Conservation (phyloP, 2,888 invertebrate species). For the Isotomurus palustris region DNA sequence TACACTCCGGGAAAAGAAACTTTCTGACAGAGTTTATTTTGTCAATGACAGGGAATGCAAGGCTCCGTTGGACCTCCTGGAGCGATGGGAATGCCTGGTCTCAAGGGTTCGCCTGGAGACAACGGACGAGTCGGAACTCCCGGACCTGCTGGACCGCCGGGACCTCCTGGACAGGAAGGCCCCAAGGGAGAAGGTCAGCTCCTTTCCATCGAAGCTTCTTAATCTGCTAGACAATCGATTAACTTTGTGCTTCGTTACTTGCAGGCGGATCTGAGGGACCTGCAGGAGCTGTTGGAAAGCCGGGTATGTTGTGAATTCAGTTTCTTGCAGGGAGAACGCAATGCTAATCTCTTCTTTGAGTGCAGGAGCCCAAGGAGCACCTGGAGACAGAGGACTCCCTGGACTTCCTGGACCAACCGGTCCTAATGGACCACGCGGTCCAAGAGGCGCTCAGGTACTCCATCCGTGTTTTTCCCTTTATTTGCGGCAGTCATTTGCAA, state of each 20-base stretch:
- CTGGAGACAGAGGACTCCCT: constrained; percentile 61
- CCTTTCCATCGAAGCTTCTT: not conserved
- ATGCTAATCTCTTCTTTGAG: not conserved
- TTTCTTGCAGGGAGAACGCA: not conserved
- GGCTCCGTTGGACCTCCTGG: constrained; percentile 67
- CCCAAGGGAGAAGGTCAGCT: constrained; percentile 62
- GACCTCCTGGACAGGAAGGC: constrained; percentile 67
- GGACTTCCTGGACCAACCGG: constrained; percentile 62
- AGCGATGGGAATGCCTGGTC: constrained; percentile 61
- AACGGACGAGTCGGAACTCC: constrained; percentile 63
- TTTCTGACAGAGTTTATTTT: too few species aligned
- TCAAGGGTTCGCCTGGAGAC: constrained; percentile 68
- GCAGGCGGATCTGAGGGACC: constrained; percentile 60
- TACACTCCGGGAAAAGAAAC: not conserved
- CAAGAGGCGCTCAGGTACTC: constrained; percentile 60
- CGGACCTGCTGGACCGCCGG: constrained; percentile 63
- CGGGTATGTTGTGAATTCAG: constrained; percentile 56
- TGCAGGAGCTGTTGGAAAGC: constrained; percentile 64
- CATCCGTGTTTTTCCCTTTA: constrained; percentile 18
- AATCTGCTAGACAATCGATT: not conserved
- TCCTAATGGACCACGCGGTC: constrained; percentile 61
- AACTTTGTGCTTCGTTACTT: not conserved
- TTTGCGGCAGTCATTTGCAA: not conserved
- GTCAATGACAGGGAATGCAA: constrained; percentile 62
- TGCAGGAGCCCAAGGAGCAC: constrained; percentile 58